Evolutionary conservation across 1,140 invertebrate species (phyloP).

Genomic region (Trypoxylus dichotomus): DNA sequence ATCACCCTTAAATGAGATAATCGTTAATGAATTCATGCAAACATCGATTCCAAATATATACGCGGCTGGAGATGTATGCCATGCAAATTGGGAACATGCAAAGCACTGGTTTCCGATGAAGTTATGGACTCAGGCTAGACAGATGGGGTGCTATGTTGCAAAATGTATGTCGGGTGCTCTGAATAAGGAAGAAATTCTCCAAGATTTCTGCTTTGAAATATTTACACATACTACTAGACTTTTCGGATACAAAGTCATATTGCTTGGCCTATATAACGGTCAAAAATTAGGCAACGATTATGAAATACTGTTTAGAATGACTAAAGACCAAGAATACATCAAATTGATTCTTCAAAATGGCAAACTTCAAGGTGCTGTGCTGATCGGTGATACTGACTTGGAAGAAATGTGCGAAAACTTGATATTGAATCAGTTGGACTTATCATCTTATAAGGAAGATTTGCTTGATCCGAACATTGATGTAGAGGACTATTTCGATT

Average conservation of each 20-base stretch:
- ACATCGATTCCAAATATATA: constrained; percentile 80
- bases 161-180: constrained; percentile 80
- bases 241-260: constrained; percentile 92
- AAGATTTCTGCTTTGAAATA: constrained; percentile 95
- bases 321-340: constrained; percentile 82
- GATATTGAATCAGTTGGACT: constrained; percentile 92
- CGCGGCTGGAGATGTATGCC: constrained; percentile 94
- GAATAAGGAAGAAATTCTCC: constrained; percentile 61
- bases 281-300: constrained; percentile 84
- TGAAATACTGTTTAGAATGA: constrained; percentile 85
- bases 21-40: constrained; percentile 84
- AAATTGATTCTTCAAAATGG: constrained; percentile 89
- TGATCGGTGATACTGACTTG: constrained; percentile 96
- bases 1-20: constrained; percentile 52
- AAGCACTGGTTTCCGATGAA: constrained; percentile 96
- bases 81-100: constrained; percentile 73
- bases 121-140: constrained; percentile 95
- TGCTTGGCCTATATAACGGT: constrained; percentile 93
- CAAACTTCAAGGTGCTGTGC: constrained; percentile 86
- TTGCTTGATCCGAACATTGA: constrained; percentile 94
- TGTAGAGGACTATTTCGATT: constrained; percentile 99
- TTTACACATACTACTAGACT: constrained; percentile 96
- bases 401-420: constrained; percentile 99
- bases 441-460: constrained; percentile 86
- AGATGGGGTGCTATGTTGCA: constrained; percentile 95